Base-by-base conservation (phyloP, 2,888 invertebrate genomes). In the Magallana nippona region DNA sequence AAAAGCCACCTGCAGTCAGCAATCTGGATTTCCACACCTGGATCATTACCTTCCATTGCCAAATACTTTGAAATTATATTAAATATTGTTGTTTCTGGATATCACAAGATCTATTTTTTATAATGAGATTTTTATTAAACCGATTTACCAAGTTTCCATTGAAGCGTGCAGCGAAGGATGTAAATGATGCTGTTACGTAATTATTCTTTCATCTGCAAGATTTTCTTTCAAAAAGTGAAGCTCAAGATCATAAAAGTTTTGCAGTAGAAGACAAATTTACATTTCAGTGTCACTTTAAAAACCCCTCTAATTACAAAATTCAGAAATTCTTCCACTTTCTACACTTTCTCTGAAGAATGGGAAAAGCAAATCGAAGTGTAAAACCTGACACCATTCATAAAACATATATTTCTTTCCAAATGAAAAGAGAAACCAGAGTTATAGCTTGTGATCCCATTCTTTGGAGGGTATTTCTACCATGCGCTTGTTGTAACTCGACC, bases 331-430 rank as follows among this genome's bases (percentile, higher is more conserved):
- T 71, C 71, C 71, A 71, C 71, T 27, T 71, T 71, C 27, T 32
- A 71, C 71, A 71, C 71, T 71, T 71, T 71, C 27, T 71, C 15
- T 71, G 22, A 15, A 22, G 71, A 22, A 27, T 5, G 71, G 32
- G 71, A 22, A 71, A 71, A 44, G 44, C 27, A 71, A 32, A 71
- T 13, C 71, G 22, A 71, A 71, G 27, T 1, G 15, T 15, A 15
- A 44, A 71, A 71, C 71, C 27, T 71, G 71, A 71, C 71, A 71
- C 71, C 71, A 71, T 71, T 71, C 71, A 71, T 22, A 71, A 71
- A 71, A 27, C 27, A 71, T 22, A 71, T 71, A 71, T 13, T 15
- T 71, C 27, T 71, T 27, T 71, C 71, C 22, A 22, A 71, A 71
- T 27, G 71, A 71, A 71, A 71, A 17, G 71, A 32, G 27, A 71